Conservation (phyloP, 1,140 invertebrate genomes). For the Procambarus virginalis region DNA sequence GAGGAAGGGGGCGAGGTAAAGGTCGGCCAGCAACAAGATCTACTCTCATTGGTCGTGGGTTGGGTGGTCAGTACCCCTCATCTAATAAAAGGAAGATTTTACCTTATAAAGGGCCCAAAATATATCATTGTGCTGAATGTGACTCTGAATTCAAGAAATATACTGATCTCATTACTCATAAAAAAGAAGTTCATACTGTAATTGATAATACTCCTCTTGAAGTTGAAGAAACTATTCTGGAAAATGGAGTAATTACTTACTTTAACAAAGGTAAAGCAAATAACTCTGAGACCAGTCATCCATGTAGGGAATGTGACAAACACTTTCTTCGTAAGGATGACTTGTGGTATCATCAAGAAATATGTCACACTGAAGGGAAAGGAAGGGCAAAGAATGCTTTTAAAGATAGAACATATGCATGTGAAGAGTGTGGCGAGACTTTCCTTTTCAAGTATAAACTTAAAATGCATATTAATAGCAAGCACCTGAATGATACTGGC, state of each 20-base stretch:
- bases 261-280: constrained; percentile 71
- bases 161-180: constrained; percentile 66
- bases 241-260: constrained; percentile 70
- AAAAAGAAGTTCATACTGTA: constrained; percentile 69
- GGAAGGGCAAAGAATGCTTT: constrained; percentile 69
- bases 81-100: constrained; percentile 62
- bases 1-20: constrained; percentile 61
- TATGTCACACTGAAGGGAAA: constrained; percentile 68
- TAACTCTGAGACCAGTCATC: constrained; percentile 68
- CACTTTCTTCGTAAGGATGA: constrained; percentile 69
- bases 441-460: constrained; percentile 70
- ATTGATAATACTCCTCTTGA: constrained; percentile 69
- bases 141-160: constrained; percentile 69
- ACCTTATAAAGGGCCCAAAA: constrained; percentile 66
- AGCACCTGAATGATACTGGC: constrained; percentile 70
- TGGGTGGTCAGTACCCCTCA: constrained; percentile 66
- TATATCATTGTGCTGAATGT: constrained; percentile 68
- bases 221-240: constrained; percentile 69
- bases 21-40: constrained; percentile 60
- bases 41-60: constrained; percentile 67
- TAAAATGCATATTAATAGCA: constrained; percentile 70
- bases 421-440: constrained; percentile 70
- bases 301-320: constrained; percentile 69
- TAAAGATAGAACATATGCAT: constrained; percentile 70
- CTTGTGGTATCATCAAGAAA: constrained; percentile 69